Percentiles rank a stretch among this genome's conserved stretches.
phyloP scores from a whole-genome alignment of 2,888 invertebrate species.

The Eretmocerus hayati region DNA sequence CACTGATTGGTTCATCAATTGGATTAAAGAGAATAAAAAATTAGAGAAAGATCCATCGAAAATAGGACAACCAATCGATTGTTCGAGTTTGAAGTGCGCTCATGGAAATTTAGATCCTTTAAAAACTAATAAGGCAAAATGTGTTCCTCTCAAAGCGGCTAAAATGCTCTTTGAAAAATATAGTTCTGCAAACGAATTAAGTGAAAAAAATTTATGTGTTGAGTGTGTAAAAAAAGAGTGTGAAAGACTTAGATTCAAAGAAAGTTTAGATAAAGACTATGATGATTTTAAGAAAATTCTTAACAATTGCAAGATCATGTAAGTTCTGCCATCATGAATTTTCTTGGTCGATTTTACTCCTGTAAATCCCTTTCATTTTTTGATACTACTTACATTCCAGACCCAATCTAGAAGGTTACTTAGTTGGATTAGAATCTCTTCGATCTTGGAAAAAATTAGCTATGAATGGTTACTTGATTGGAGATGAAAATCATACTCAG shows the following conservation, averaged over 20 bases:
- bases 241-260: conserved; percentile 46
- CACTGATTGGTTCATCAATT: conserved; percentile 51
- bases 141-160: conserved; percentile 42
- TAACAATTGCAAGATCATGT: too few species aligned
- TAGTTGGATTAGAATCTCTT: conserved; percentile 53
- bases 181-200: conserved; percentile 47
- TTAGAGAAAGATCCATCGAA: conserved; percentile 28
- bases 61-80: conserved; percentile 46
- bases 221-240: conserved; percentile 50
- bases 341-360: not conserved
- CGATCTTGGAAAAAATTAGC: conserved; percentile 51
- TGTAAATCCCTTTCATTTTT: conserved; percentile 8
- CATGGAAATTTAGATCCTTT: conserved; percentile 49
- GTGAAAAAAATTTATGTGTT: conserved; percentile 39
- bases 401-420: conserved; percentile 39
- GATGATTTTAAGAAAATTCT: conserved; percentile 47
- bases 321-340: too few species aligned
- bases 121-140: conserved; percentile 46
- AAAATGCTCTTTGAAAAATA: conserved; percentile 47
- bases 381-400: conserved; percentile 24
- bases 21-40: conserved; percentile 41
- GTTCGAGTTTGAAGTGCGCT: conserved; percentile 45
- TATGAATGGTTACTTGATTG: conserved; percentile 37
- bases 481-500: conserved; percentile 14
- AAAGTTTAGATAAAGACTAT: conserved; percentile 48